A percentile compares a stretch with the other conserved stretches of the same genome.
These are phyloP conservation scores for Anguilla megastoma DNA, from an alignment of 2,797 vertebrate genomes.

Conservation along the genomic window DNA sequence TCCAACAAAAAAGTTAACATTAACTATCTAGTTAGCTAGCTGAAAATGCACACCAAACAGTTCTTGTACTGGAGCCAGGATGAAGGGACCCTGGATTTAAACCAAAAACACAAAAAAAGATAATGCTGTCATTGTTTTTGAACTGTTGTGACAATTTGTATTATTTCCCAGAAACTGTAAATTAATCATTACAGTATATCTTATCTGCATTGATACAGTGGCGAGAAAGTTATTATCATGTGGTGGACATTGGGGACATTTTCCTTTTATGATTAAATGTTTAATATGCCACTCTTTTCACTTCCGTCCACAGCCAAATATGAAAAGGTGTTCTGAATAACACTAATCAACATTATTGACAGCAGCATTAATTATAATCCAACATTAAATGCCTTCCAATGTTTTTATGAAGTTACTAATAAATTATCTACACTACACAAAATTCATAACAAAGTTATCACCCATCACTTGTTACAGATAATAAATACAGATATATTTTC, in stretches of 20 bases:
- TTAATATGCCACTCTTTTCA: background rate
- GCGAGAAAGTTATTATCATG: background rate
- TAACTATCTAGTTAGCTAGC: background rate
- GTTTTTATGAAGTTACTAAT: background rate
- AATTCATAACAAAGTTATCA: background rate
- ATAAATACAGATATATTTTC: constrained; percentile 17
- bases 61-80: background rate
- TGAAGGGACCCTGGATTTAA: background rate
- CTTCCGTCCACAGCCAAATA: background rate
- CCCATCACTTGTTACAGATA: background rate
- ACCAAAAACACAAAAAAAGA: background rate
- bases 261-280: background rate
- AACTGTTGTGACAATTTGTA: background rate
- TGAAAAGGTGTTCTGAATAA: background rate
- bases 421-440: background rate
- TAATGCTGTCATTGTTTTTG: background rate
- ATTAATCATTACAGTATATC: background rate
- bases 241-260: background rate
- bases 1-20: background rate
- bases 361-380: background rate
- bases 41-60: background rate
- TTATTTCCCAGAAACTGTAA: background rate
- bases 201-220: background rate
- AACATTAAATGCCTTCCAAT: background rate
- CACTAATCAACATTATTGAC: background rate